Conservation (phyloP, 1,140 invertebrate genomes). For the Parasteatoda tepidariorum region DNA sequence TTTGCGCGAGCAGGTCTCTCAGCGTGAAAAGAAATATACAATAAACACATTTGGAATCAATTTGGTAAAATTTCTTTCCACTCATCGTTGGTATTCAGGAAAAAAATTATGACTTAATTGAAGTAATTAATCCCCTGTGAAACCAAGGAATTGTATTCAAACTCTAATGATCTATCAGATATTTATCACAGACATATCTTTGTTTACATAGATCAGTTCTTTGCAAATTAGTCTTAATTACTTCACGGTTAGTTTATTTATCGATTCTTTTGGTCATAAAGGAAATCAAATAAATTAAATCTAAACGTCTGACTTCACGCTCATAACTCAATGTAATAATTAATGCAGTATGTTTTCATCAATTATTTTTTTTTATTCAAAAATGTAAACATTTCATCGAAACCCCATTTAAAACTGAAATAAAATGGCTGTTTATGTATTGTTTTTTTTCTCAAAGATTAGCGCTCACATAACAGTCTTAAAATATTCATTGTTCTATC, state of each 20-base stretch:
- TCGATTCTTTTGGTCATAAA: conserved; percentile 18
- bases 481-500: too few relatives aligned
- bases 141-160: conserved; percentile 31
- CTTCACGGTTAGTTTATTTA: conserved; percentile 53
- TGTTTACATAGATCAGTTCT: conserved; percentile 52
- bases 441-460: background rate
- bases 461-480: background rate
- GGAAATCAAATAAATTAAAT: conserved; percentile 34
- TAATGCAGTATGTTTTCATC: background rate
- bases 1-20: too few relatives aligned
- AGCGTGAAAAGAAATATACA: too few relatives aligned
- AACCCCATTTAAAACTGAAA: background rate
- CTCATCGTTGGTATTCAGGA: conserved; percentile 4
- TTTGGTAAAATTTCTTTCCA: conserved; percentile 23
- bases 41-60: conserved; percentile 49
- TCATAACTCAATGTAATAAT: background rate
- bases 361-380: background rate
- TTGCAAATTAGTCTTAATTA: conserved; percentile 60
- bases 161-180: conserved; percentile 50
- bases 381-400: background rate
- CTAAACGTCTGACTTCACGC: conserved; percentile 14
- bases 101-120: conserved; percentile 47
- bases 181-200: conserved; percentile 57
- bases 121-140: conserved; percentile 52
- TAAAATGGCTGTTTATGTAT: background rate